Percentiles rank a stretch among this genome's conserved stretches.
Conservation (phyloP, 2,113 vertebrate species). For the Cynoglossus semilaevis region DNA sequence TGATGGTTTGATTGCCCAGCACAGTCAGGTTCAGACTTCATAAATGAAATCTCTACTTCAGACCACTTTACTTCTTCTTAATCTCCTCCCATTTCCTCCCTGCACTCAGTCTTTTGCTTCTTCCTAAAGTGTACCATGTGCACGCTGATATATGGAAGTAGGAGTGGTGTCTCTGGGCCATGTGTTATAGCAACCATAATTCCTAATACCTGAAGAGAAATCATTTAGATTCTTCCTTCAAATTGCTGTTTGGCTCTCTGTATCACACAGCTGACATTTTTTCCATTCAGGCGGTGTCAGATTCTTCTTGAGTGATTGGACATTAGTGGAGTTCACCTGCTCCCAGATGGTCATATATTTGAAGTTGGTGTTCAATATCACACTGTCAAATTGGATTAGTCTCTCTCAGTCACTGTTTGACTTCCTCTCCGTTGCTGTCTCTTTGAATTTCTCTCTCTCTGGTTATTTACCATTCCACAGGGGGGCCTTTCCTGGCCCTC, state of each 20-base stretch:
- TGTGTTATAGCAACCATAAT: slow-evolving; percentile 24
- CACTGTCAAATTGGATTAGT: slow-evolving; percentile 38
- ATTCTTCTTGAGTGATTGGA: slow-evolving; percentile 45
- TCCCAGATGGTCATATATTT: slow-evolving; percentile 58
- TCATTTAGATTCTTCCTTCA: slow-evolving; percentile 34
- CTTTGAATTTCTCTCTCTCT: slow-evolving; percentile 28
- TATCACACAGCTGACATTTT: slow-evolving; percentile 39
- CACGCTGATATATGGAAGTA: not conserved
- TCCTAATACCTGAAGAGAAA: slow-evolving; percentile 4
- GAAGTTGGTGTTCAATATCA: slow-evolving; percentile 43
- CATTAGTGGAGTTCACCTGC: slow-evolving; percentile 54
- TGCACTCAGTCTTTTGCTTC: too few relatives aligned
- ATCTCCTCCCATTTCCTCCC: too few relatives aligned
- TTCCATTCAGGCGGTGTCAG: slow-evolving; percentile 43
- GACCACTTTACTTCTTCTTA: too few relatives aligned
- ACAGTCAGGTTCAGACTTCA: too few relatives aligned
- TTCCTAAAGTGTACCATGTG: too few relatives aligned
- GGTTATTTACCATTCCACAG: slow-evolving; percentile 62
- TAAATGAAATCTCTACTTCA: too few relatives aligned
- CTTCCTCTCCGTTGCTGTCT: slow-evolving; percentile 16
- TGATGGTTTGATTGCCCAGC: too few relatives aligned
- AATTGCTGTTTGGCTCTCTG: slow-evolving; percentile 21
- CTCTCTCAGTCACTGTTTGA: slow-evolving; percentile 19
- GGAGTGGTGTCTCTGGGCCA: slow-evolving; percentile 19
- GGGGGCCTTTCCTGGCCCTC: slow-evolving; percentile 59